phyloP scores from a whole-genome alignment of 2,113 vertebrate genomes.

The Microcebus tavaratra region DNA sequence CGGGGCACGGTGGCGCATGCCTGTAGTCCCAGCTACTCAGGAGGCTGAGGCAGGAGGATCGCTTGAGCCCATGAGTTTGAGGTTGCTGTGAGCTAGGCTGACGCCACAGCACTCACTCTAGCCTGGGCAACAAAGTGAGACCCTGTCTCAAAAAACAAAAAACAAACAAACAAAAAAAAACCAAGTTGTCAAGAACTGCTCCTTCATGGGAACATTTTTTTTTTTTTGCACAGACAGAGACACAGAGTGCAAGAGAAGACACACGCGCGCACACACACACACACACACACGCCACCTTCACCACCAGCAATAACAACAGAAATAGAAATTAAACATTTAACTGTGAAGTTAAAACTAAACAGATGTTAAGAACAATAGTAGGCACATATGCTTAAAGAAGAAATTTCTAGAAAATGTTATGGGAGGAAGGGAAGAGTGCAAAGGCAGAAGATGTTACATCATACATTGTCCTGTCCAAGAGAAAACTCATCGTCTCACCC shows the following conservation, averaged over 20 bases:
- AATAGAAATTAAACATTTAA: not conserved
- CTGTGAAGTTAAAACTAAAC: not conserved
- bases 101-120: too few species aligned
- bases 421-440: rapidly evolving
- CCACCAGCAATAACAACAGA: not conserved
- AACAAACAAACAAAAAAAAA: not conserved
- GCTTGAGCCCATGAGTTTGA: too few species aligned
- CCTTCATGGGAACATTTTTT: not conserved
- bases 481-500: too few species aligned
- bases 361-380: not conserved
- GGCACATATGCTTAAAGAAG: not conserved
- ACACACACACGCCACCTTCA: not conserved
- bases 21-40: too few species aligned
- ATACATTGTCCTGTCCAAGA: rapidly evolving
- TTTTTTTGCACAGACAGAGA: not conserved
- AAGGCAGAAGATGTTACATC: too few species aligned
- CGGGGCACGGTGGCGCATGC: too few species aligned
- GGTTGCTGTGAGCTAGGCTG: too few species aligned
- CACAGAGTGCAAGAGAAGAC: not conserved
- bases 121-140: too few species aligned
- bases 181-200: not conserved
- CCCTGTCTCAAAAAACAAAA: too few species aligned
- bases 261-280: rapidly evolving
- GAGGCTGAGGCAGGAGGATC: too few species aligned
- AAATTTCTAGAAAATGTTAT: not conserved